Base-by-base conservation (phyloP, 2,888 invertebrate genomes). In the Drosophila infuscata region DNA sequence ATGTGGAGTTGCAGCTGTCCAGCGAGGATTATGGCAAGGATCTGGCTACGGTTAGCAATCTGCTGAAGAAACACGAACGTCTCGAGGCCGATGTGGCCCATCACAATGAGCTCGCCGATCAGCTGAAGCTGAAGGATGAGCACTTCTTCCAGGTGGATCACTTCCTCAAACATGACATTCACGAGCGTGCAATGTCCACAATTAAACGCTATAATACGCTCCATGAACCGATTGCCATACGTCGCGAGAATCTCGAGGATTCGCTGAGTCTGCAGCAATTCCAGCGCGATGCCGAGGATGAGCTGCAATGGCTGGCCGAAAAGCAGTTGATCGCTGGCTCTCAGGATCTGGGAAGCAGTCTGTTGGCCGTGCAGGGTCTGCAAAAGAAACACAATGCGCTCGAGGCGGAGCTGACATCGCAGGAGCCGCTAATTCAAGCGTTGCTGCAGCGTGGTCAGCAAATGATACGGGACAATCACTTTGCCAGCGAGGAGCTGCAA, bases 361-460 rank as follows among this genome's bases (percentile, higher is more conserved):
- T 97, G 62, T 94, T 95, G 2, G 96, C 97, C 17, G 98, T 98
- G 0, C 98, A 98, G 91, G 96, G 96, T 66, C 94, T 98, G 52
- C 97, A 98, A 90, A 99, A 99, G 94, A 99, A 99, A 93, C 99
- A 99, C 91, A 96, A 97, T 91, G 96, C 96, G 0, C 92, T 99
- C 41, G 99, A 99, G 92, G 96, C 97, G 0, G 99, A 99, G 92
- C 94, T 98, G 11, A 94, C 96, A 12, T 96, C 98, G 0, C 96
- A 95, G 88, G 98, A 99, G 92, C 97, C 98, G 0, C 95, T 97
- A 0, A 96, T 98, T 7, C 95, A 95, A 8, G 95, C 96, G 0
- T 94, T 99, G 1, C 94, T 96, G 0, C 95, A 94, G 17, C 95
- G 98, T 70, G 98, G 97, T 0, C 94, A 95, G 8, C 95, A 96